Conservation (phyloP, 2,888 invertebrate genomes). For the Metellina segmentata region DNA sequence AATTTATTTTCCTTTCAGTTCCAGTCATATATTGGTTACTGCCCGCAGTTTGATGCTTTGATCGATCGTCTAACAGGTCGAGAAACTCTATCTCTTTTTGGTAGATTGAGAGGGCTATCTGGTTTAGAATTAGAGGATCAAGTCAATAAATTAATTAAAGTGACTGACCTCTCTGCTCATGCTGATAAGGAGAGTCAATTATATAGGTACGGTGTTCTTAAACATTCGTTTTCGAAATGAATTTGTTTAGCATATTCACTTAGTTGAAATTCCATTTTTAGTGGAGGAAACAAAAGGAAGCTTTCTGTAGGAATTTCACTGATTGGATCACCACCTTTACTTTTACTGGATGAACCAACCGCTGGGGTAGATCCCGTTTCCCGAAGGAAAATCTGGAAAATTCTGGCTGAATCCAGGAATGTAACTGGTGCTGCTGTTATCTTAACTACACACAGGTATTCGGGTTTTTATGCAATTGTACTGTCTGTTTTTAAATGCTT, state of each 20-base stretch:
- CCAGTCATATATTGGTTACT: conserved; percentile 89
- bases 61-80: conserved; percentile 82
- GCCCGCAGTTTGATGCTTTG: conserved; percentile 93
- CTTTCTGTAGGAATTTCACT: conserved; percentile 77
- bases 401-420: conserved; percentile 70
- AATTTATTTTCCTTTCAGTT: conserved; percentile 62
- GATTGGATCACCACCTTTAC: conserved; percentile 77
- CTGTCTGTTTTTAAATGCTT: background rate
- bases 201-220: conserved; percentile 51
- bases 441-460: conserved; percentile 77
- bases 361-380: conserved; percentile 78
- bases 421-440: conserved; percentile 75
- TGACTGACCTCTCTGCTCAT: conserved; percentile 75
- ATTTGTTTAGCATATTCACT: background rate
- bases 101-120: conserved; percentile 76
- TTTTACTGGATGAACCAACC: conserved; percentile 78
- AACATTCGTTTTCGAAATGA: background rate
- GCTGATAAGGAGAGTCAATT: conserved; percentile 74
- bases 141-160: conserved; percentile 76
- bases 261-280: conserved; percentile 30
- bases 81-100: conserved; percentile 77
- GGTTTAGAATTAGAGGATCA: conserved; percentile 36
- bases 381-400: conserved; percentile 78
- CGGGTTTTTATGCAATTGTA: background rate
- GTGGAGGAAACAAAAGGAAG: conserved; percentile 78